Evolutionary conservation across 2,888 invertebrate species (phyloP), one percentile per base, ranked within the genome.

Genomic region (Leptura quadrifasciata): DNA sequence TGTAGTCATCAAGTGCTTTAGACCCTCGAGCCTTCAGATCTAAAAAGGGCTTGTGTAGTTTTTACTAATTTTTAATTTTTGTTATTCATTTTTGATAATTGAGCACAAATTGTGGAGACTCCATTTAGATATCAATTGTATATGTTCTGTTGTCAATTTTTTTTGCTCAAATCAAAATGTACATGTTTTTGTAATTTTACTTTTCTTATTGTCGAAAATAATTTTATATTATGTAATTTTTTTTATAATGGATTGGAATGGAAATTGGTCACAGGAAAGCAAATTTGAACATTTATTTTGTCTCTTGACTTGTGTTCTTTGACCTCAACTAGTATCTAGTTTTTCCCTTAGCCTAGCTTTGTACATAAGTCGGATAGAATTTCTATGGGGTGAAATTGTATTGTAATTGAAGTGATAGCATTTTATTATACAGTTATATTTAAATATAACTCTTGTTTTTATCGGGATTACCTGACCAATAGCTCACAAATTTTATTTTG

Each of bases 151-250:
- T 47, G 47, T 47, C 1, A 24, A 47, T 12, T 47, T 8, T 47
- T 15, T 47, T 47, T 39, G 8, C 15, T 47, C 12, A 61, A 35
- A 39, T 35, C 18, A 20, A 39, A 17, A 20, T 21, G 39, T 63
- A 39, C 63, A 39, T 31, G n/a, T 21, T 15, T 58, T 21, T 21
- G 58, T 15, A 58, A 21, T 58, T 58, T 21, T 20, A 10, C 12
- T 60, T 27, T 24, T 15, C 5, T 60, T 24, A 27, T 15, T 27
- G 24, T 24, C 24, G 31, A 27, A n/a, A 21, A 21, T 20, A 64
- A 39, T 64, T 63, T 63, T 63, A 35, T 63, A 63, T 18, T 9
- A 31, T 31, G 31, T 35, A 10, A 35, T 63, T 63, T 63, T 63
- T 63, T 63, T 27, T 58, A 20, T 3, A 24, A 58, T 2, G 6